A percentile compares a stretch with the other conserved stretches of the same genome.
Evolutionary conservation across 2,797 vertebrate genomes (phyloP).

Genomic region (Melanotaenia boesemani): DNA sequence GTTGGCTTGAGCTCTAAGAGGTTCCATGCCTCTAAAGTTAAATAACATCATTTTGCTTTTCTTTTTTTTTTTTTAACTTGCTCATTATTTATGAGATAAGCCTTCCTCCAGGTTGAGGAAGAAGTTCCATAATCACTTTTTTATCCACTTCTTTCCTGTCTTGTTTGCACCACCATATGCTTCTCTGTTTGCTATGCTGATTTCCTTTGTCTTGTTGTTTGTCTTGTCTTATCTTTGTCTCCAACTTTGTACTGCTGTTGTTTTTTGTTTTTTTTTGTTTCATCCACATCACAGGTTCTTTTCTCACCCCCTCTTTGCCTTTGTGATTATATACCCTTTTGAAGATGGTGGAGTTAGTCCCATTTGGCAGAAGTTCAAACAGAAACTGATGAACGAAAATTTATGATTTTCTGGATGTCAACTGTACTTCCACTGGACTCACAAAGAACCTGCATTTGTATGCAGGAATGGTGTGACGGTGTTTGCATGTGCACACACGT

Average conservation of each 20-base stretch:
- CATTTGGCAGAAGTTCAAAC: slow-evolving; percentile 51
- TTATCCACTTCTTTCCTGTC: slow-evolving; percentile 52
- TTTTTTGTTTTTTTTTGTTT: slow-evolving; percentile 14
- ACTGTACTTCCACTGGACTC: slow-evolving; percentile 38
- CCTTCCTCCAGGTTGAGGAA: slow-evolving; percentile 34
- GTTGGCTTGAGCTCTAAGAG: slow-evolving; percentile 31
- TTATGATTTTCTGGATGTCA: slow-evolving; percentile 44
- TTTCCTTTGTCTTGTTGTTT: slow-evolving; percentile 64
- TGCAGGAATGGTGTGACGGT: slow-evolving; percentile 28
- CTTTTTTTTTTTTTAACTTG: slow-evolving; percentile 14
- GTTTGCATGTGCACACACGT: slow-evolving; percentile 15
- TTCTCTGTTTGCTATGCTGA: slow-evolving; percentile 66
- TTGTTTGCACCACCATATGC: slow-evolving; percentile 60
- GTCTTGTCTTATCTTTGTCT: slow-evolving; percentile 65
- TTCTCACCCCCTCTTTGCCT: slow-evolving; percentile 65
- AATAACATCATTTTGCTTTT: slow-evolving; percentile 28
- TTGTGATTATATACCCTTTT: slow-evolving; percentile 53
- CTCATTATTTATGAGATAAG: slow-evolving; percentile 18
- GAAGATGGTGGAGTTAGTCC: slow-evolving; percentile 48
- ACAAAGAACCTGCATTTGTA: slow-evolving; percentile 39
- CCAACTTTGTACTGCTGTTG: slow-evolving; percentile 41
- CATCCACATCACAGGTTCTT: slow-evolving; percentile 43
- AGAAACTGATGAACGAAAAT: slow-evolving; percentile 45
- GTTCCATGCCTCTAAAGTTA: slow-evolving; percentile 7
- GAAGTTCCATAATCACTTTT: slow-evolving; percentile 23